Base-by-base conservation (phyloP, 2,797 vertebrate species). In the Pangasius mekongensis region DNA sequence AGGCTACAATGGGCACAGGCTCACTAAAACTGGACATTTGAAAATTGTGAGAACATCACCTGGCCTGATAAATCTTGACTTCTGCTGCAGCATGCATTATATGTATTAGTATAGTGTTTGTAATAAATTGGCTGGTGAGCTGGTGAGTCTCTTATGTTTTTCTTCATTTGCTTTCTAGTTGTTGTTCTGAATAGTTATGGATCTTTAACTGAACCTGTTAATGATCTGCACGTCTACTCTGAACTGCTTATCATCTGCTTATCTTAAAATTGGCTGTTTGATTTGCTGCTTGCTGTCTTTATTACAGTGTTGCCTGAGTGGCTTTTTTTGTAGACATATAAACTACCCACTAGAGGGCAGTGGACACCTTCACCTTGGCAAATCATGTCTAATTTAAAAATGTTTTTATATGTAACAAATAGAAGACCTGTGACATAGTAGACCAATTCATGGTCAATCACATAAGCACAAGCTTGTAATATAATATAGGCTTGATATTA, bases 291-390 rank as follows among this genome's bases (percentile, higher is more conserved):
- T 67, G 2, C 2, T 66, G n/a, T 66, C n/a, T 66, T 14, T 36
- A 69, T 36, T 69, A 33, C n/a, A 67, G 11, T n/a, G 10, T 30
- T n/a, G 62, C 27, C 62, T 5, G 24, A 66, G 64, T 11, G 3
- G 16, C 33, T 54, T 54, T 33, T 33, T 9, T 27, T 87, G 87
- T 43, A 78, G 8, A 58, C 30, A 60, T 78, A 30, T 62, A 67
- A 66, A 69, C 9, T 43, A 18, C 27, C 60, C 88, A 83, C 43
- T 27, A 89, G 88, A 74, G 80, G 85, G 93, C 94, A 95, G 86
- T 93, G n/a, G 81, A 85, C 56, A 30, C n/a, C 18, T 78, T 78
- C 16, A 18, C 7, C 9, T 78, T 33, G 14, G 49, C 3, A 54
- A 7, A 52, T 52, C 16, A 78, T 30, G 24, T 52, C 13, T n/a